These are phyloP conservation scores for Vannuccia rotundouncinata DNA, from an alignment of 2,888 invertebrate genomes.

Conservation along the genomic window DNA sequence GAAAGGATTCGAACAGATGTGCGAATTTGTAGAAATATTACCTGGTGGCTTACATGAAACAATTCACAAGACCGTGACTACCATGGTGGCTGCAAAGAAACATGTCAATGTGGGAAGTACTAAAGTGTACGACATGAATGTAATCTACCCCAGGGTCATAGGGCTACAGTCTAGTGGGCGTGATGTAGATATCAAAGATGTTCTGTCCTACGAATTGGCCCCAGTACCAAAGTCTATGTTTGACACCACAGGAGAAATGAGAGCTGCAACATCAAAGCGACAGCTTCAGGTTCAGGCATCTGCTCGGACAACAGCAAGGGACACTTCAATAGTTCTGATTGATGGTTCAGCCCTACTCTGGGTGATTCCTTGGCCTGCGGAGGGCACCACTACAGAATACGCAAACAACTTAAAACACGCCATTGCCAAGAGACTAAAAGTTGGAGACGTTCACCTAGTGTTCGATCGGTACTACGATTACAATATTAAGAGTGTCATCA, in stretches of 20 bases:
- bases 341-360: conserved; percentile 22
- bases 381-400: conserved; percentile 22
- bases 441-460: conserved; percentile 21
- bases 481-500: conserved; percentile 28
- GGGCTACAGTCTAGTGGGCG: conserved; percentile 28
- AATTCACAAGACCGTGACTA: conserved; percentile 20
- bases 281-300: conserved; percentile 11
- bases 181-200: conserved; percentile 18
- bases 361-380: conserved; percentile 27
- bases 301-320: conserved; percentile 5
- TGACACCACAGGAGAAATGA: conserved; percentile 24
- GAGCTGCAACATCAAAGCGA: conserved; percentile 27
- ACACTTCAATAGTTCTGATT: conserved; percentile 24
- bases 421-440: conserved; percentile 16
- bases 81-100: conserved; percentile 28
- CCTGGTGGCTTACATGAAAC: conserved; percentile 22
- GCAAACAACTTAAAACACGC: conserved; percentile 25
- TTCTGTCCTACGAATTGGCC: conserved; percentile 27
- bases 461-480: conserved; percentile 31
- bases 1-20: conserved; percentile 24
- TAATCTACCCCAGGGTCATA: conserved; percentile 32
- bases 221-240: conserved; percentile 32
- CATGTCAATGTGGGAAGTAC: conserved; percentile 20
- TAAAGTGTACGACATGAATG: conserved; percentile 5
- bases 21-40: conserved; percentile 20